phyloP scores from a whole-genome alignment of 2,888 invertebrate genomes.

The Dryadula phaetusa region DNA sequence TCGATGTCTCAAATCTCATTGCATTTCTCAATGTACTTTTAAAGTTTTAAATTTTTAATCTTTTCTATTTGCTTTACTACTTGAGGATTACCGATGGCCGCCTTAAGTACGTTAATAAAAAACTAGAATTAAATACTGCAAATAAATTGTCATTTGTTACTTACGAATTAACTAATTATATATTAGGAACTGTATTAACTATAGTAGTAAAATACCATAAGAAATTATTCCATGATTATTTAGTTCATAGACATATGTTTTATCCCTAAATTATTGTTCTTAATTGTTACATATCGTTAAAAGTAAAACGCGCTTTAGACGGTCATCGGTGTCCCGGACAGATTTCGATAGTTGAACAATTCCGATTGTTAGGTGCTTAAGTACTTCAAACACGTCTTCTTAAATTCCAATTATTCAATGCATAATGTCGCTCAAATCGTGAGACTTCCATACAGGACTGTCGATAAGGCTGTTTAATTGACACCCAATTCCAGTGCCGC shows the following conservation, averaged over 20 bases:
- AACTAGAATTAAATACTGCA: constrained; percentile 60
- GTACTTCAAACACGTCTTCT: constrained; percentile 58
- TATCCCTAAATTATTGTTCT: constrained; percentile 45
- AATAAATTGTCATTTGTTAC: constrained; percentile 67
- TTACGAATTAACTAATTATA: constrained; percentile 63
- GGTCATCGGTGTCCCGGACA: constrained; percentile 64
- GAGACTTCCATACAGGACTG: constrained; percentile 66
- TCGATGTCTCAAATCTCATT: constrained; percentile 67
- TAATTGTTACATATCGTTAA: constrained; percentile 44
- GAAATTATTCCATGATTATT: constrained; percentile 42
- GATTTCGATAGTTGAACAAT: constrained; percentile 58
- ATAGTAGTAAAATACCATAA: constrained; percentile 55
- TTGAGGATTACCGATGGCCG: constrained; percentile 52
- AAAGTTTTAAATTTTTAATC: constrained; percentile 16
- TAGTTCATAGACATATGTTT: constrained; percentile 37
- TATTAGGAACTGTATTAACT: constrained; percentile 80
- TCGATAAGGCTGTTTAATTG: constrained; percentile 79
- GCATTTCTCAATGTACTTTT: constrained; percentile 55
- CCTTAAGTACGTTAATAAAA: constrained; percentile 57
- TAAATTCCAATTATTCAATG: constrained; percentile 69
- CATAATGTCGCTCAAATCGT: constrained; percentile 57
- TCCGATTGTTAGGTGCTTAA: constrained; percentile 68
- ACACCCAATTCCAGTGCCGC: constrained; percentile 66
- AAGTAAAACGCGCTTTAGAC: constrained; percentile 56
- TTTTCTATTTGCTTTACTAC: constrained; percentile 34